A percentile compares a stretch with the other conserved stretches of the same genome.
These are phyloP conservation scores for Bombyx mandarina DNA, from an alignment of 1,140 invertebrate genomes.

Conservation along the genomic window DNA sequence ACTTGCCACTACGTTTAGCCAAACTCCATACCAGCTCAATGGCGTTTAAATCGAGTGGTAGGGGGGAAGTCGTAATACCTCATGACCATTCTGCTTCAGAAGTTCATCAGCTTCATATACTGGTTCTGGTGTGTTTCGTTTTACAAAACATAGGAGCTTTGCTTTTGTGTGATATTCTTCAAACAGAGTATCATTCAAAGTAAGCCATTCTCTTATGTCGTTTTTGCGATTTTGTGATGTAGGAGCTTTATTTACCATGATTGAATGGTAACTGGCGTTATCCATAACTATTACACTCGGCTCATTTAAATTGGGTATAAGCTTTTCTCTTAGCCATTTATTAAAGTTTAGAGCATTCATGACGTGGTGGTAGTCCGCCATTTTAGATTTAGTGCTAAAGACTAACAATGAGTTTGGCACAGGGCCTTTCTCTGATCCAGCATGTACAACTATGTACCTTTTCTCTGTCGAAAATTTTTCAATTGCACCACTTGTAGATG, in stretches of 20 bases:
- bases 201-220: no score
- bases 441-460: slow-evolving; percentile 13
- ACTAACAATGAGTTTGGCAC: slow-evolving; percentile 18
- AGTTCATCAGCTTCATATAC: no score
- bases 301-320: background rate
- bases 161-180: no score
- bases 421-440: slow-evolving; percentile 3
- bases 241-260: no score
- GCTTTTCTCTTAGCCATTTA: slow-evolving; percentile 18
- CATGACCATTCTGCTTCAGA: no score
- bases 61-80: no score
- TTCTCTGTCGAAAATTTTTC: slow-evolving; percentile 16
- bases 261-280: no score
- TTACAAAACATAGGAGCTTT: no score
- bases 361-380: background rate
- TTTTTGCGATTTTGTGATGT: no score
- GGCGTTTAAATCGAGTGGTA: background rate
- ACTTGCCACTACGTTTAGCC: slow-evolving; percentile 1
- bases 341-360: slow-evolving; percentile 13
- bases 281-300: no score
- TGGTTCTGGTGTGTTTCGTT: no score
- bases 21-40: background rate
- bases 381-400: slow-evolving; percentile 16
- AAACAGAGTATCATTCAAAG: no score
- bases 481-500: slow-evolving; percentile 12